These are phyloP conservation scores for Polyploca ridens DNA, from an alignment of 2,888 invertebrate species.

Conservation along the genomic window DNA sequence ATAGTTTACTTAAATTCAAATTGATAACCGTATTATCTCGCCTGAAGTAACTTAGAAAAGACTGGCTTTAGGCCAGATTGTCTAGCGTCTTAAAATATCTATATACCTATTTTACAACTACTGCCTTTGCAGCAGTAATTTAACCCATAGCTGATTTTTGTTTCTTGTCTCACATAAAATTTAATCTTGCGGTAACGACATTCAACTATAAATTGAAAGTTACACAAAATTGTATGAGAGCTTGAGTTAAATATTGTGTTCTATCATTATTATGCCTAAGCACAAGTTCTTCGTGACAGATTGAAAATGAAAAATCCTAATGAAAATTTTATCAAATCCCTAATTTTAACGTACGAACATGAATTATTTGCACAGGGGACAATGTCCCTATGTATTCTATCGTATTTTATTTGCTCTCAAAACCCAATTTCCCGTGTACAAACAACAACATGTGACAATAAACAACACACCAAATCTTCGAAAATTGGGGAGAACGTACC, in stretches of 20 bases:
- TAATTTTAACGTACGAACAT: not conserved
- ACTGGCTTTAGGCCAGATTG: conserved; percentile 40
- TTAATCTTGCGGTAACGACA: no score
- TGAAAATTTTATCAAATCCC: not conserved
- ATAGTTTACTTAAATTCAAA: conserved; percentile 34
- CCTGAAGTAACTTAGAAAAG: conserved; percentile 25
- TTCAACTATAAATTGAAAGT: no score
- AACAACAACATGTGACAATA: not conserved
- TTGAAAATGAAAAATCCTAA: no score
- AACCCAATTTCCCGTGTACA: conserved; percentile 10
- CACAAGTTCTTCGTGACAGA: no score
- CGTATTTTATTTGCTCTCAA: conserved; percentile 6
- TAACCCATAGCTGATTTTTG: not conserved
- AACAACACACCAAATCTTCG: conserved; percentile 1
- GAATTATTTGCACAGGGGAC: not conserved
- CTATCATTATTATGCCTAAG: no score
- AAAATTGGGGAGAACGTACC: conserved; percentile 4
- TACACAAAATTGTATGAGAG: no score
- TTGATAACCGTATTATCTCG: conserved; percentile 29
- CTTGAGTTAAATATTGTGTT: no score
- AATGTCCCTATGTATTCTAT: not conserved
- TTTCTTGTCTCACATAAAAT: not conserved
- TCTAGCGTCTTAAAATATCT: conserved; percentile 18
- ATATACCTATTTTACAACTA: conserved; percentile 29
- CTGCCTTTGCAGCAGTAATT: conserved; percentile 20